phyloP scores from a whole-genome alignment of 1,140 invertebrate species.

The Leptinotarsa defecta region DNA sequence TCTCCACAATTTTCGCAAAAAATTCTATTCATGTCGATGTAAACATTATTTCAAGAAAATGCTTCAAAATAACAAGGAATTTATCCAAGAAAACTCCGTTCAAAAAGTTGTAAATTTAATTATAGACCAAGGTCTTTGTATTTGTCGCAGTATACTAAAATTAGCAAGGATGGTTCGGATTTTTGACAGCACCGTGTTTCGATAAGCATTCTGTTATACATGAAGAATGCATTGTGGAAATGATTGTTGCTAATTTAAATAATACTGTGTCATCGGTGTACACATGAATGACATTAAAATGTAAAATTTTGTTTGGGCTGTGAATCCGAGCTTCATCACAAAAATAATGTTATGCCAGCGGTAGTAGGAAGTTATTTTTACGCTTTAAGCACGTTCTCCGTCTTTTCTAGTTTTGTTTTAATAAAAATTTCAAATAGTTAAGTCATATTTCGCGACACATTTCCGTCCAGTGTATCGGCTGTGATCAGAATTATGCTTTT shows the following conservation, averaged over 20 bases:
- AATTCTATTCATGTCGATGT: not conserved
- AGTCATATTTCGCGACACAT: no score
- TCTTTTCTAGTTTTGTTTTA: not conserved
- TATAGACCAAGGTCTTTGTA: not conserved
- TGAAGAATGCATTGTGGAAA: not conserved
- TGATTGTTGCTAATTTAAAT: not conserved
- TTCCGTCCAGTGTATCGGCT: no score
- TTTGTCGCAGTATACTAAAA: not conserved
- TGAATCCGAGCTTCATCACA: not conserved
- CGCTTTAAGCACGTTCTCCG: not conserved
- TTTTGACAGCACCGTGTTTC: not conserved
- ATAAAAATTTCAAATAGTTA: not conserved
- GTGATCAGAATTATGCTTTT: no score
- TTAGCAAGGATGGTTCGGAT: constrained; percentile 2
- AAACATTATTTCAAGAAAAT: not conserved
- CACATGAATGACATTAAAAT: constrained; percentile 2
- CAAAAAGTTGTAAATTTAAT: constrained; percentile 1
- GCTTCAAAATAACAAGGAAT: not conserved
- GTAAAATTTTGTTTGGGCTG: not conserved
- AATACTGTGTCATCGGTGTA: not conserved
- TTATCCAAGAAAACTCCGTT: not conserved
- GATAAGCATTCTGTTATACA: not conserved
- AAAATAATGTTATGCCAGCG: constrained; percentile 6
- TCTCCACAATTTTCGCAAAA: no score
- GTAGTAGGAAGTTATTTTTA: constrained; percentile 3